Percentiles rank a stretch among this genome's conserved stretches.
Conservation (phyloP, 2,797 vertebrate species). For the Oryzias sinensis region DNA sequence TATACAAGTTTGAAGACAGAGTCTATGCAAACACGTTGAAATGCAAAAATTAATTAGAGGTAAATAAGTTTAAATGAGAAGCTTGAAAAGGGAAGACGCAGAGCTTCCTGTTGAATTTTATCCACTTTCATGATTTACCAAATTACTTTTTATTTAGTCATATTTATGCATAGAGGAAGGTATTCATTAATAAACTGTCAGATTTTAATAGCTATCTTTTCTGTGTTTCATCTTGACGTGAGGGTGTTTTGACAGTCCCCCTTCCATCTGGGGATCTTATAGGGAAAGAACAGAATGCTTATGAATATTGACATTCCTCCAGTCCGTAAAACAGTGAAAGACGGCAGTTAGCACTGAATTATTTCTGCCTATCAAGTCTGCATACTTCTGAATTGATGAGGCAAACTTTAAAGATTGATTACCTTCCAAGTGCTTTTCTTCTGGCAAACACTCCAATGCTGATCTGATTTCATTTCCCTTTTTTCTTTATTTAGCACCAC, state of each 20-base stretch:
- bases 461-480: slow-evolving; percentile 18
- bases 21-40: slow-evolving; percentile 44
- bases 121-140: slow-evolving; percentile 78
- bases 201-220: slow-evolving; percentile 70
- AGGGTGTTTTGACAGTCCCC: slow-evolving; percentile 75
- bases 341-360: slow-evolving; percentile 58
- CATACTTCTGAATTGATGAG: slow-evolving; percentile 57
- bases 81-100: slow-evolving; percentile 52
- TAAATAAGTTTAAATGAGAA: slow-evolving; percentile 57
- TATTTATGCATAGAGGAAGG: slow-evolving; percentile 78
- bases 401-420: slow-evolving; percentile 61
- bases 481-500: slow-evolving; percentile 24
- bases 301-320: slow-evolving; percentile 75
- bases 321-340: slow-evolving; percentile 47
- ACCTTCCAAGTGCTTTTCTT: slow-evolving; percentile 36
- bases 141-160: slow-evolving; percentile 81
- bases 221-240: slow-evolving; percentile 71
- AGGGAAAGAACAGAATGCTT: slow-evolving; percentile 68
- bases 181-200: slow-evolving; percentile 80
- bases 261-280: slow-evolving; percentile 65
- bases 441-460: slow-evolving; percentile 37
- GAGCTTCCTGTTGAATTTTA: slow-evolving; percentile 71
- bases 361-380: slow-evolving; percentile 60
- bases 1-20: slow-evolving; percentile 23
- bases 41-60: slow-evolving; percentile 61